phyloP scores from a whole-genome alignment of 2,888 invertebrate genomes.

The Trissolcus brochymenae region DNA sequence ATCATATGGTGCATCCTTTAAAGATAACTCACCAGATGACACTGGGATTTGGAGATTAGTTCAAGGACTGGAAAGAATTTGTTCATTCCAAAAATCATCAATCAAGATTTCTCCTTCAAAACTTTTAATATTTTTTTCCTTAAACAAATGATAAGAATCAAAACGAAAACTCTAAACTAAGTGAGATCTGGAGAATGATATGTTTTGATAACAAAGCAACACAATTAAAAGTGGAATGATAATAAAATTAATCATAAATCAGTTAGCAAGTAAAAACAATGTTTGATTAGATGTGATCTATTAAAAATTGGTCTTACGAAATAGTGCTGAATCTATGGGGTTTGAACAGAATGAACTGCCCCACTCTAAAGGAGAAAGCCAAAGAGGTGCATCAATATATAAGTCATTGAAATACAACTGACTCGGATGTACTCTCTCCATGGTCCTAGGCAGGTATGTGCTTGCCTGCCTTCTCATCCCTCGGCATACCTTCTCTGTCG shows the following conservation, averaged over 20 bases:
- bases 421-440: conserved; percentile 72
- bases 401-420: conserved; percentile 67
- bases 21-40: no score
- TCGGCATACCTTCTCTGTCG: conserved; percentile 52
- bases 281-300: background rate
- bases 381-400: conserved; percentile 67
- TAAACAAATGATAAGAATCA: no score
- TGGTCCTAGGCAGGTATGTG: conserved; percentile 71
- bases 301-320: conserved; percentile 57
- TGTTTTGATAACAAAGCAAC: background rate
- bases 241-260: background rate
- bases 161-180: no score
- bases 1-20: no score
- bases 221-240: background rate
- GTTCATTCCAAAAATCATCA: no score
- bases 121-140: no score
- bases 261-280: background rate
- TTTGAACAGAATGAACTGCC: conserved; percentile 19
- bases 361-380: conserved; percentile 58
- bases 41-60: no score
- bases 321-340: background rate
- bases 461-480: conserved; percentile 64
- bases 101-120: no score
- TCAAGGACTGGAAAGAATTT: no score
- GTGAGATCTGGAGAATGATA: no score